phyloP scores from a whole-genome alignment of 2,797 vertebrate species.

The Sorex maritimensis region DNA sequence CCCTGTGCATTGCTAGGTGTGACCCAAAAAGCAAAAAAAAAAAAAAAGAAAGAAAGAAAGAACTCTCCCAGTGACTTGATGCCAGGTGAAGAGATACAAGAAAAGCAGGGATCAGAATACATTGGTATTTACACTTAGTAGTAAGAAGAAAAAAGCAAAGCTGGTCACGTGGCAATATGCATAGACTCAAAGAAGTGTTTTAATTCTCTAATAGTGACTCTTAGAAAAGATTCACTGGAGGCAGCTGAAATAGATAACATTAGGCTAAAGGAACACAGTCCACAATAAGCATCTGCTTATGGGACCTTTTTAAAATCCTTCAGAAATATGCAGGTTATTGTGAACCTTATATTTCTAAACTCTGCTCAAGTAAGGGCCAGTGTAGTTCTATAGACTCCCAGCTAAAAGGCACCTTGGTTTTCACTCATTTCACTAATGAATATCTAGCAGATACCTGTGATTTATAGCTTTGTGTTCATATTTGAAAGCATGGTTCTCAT shows the following conservation, averaged over 20 bases:
- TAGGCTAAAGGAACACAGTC: neutral
- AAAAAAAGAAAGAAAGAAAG: too few relatives aligned
- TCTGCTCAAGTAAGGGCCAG: neutral
- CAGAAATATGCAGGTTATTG: neutral
- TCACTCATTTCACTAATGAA: neutral
- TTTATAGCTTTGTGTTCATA: neutral
- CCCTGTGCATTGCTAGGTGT: too few relatives aligned
- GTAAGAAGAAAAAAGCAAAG: neutral
- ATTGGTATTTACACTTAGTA: neutral
- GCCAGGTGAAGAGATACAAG: neutral
- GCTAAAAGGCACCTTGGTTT: neutral
- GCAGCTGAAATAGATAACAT: neutral
- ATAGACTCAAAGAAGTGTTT: slow-evolving; percentile 6
- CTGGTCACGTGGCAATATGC: neutral
- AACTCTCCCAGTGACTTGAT: neutral
- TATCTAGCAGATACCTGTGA: neutral
- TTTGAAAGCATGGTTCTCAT: neutral
- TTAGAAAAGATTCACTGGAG: neutral
- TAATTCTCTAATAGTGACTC: neutral
- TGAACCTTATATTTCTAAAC: neutral
- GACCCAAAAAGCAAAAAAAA: too few relatives aligned
- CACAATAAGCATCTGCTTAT: neutral
- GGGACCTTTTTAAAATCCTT: neutral
- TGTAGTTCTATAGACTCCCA: neutral
- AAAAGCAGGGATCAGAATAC: neutral